Conservation (phyloP, 1,140 invertebrate genomes). For the Orussus abietinus region DNA sequence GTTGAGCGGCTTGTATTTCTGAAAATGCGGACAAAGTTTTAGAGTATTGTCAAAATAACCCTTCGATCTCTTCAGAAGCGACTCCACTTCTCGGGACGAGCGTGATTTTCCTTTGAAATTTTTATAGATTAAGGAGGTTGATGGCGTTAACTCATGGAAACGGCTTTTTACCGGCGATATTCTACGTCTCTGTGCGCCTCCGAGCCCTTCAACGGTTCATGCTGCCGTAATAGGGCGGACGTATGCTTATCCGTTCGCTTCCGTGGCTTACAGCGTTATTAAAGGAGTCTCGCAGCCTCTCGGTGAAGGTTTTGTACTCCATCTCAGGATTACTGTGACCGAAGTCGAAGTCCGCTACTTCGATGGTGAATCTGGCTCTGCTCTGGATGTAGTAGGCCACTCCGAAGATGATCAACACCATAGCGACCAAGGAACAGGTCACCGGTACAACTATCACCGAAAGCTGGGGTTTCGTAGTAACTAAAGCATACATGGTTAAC, state of each 20-base stretch:
- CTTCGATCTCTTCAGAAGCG: too few species aligned
- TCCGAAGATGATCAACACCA: slow-evolving; percentile 78
- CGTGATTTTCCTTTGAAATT: too few species aligned
- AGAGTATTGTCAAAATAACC: too few species aligned
- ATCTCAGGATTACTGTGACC: slow-evolving; percentile 69
- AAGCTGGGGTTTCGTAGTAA: slow-evolving; percentile 67
- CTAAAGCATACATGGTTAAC: background rate
- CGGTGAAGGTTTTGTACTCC: slow-evolving; percentile 81
- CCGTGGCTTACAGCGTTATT: slow-evolving; percentile 55
- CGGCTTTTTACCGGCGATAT: too few species aligned
- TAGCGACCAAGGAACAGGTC: slow-evolving; percentile 70
- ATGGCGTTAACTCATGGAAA: too few species aligned
- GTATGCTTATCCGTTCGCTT: slow-evolving; percentile 35
- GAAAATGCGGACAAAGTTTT: too few species aligned
- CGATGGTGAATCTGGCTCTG: slow-evolving; percentile 70
- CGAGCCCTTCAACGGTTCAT: slow-evolving; percentile 36
- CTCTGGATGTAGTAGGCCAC: slow-evolving; percentile 80
- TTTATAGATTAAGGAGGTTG: too few species aligned
- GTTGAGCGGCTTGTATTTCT: too few species aligned
- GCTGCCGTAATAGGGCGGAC: slow-evolving; percentile 46
- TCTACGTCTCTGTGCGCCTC: too few species aligned
- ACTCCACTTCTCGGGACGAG: too few species aligned
- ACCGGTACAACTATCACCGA: slow-evolving; percentile 83
- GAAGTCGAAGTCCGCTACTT: slow-evolving; percentile 87
- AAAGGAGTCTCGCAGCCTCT: slow-evolving; percentile 74